Base-by-base conservation (phyloP, 1,140 invertebrate genomes). In the Aphis gossypii region DNA sequence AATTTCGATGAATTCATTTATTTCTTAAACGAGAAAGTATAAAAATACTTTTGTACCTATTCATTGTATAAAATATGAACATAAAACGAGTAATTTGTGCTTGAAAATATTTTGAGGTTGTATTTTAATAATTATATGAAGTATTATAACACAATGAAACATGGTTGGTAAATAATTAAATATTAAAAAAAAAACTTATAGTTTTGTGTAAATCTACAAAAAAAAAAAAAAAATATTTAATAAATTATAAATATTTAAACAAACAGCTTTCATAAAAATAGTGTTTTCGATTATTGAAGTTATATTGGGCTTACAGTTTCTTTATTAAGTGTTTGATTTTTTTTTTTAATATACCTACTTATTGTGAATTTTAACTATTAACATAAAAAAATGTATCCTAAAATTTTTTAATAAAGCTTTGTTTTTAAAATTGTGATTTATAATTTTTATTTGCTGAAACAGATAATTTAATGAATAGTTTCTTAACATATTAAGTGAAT, bases 21-120 rank as follows among this genome's bases (percentile, higher is more conserved):
- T 76, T 76, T 76, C 60, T 76, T 76, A 35, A 76, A 76, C 14
- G n/a, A n/a, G 60, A 76, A 76, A n/a, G 60, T 76, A n/a, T 14
- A 76, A 76, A 76, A 76, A 76, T 76, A 76, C n/a, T 76, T 76
- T 76, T n/a, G 60, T 76, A 76, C 60, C 60, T n/a, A 76, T 76
- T 76, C 11, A 76, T n/a, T 4, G 18, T 35, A 35, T 35, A 76
- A 76, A 76, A 76, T 6, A 18, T 76, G 30, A 76, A 20, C 60
- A 76, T 35, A n/a, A 76, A 76, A 76, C 30, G 60, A n/a, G 30
- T 76, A 76, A 18, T n/a, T 76, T 35, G 30, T 5, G 60, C 2
- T 76, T n/a, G n/a, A 18, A 76, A 76, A n/a, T 76, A n/a, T 18
- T 76, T n/a, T n/a, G 30, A n/a, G 60, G 60, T 35, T 35, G 30